Conservation (phyloP, 1,140 invertebrate genomes). For the Megalonaias nervosa region DNA sequence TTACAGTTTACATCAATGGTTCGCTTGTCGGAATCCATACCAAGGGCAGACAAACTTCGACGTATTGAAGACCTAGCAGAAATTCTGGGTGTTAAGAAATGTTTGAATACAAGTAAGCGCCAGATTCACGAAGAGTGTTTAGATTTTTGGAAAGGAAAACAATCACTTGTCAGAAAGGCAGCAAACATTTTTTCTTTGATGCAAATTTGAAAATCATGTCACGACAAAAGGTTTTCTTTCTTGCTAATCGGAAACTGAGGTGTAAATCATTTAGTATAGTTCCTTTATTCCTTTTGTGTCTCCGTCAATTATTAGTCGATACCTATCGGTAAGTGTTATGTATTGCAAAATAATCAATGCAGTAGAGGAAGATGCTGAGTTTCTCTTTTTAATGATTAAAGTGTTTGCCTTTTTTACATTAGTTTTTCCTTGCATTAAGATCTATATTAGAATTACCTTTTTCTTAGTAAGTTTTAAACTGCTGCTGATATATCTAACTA, state of each 20-base stretch:
- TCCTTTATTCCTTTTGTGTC: background rate
- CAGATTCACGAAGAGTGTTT: background rate
- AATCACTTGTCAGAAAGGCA: background rate
- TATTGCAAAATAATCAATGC: too few relatives aligned
- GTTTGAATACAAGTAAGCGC: constrained; percentile 83
- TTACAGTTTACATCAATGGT: constrained; percentile 79
- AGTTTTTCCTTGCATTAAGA: background rate
- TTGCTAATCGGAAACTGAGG: too few relatives aligned
- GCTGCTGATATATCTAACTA: background rate
- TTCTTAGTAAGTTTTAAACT: background rate
- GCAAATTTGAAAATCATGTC: too few relatives aligned
- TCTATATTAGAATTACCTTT: background rate
- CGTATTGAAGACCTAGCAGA: constrained; percentile 86
- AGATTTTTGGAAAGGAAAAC: background rate
- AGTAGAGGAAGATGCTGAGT: too few relatives aligned
- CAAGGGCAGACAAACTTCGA: constrained; percentile 81
- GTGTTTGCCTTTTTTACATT: background rate
- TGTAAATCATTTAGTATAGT: background rate
- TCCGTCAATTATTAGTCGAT: too few relatives aligned
- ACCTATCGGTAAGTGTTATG: too few relatives aligned
- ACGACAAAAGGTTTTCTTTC: too few relatives aligned
- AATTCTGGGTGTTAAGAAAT: constrained; percentile 81
- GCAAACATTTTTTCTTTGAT: background rate
- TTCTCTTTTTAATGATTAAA: too few relatives aligned
- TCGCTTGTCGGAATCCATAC: constrained; percentile 83